Evolutionary conservation across 2,888 invertebrate genomes (phyloP).

Genomic region (Pseudococcus viburni): DNA sequence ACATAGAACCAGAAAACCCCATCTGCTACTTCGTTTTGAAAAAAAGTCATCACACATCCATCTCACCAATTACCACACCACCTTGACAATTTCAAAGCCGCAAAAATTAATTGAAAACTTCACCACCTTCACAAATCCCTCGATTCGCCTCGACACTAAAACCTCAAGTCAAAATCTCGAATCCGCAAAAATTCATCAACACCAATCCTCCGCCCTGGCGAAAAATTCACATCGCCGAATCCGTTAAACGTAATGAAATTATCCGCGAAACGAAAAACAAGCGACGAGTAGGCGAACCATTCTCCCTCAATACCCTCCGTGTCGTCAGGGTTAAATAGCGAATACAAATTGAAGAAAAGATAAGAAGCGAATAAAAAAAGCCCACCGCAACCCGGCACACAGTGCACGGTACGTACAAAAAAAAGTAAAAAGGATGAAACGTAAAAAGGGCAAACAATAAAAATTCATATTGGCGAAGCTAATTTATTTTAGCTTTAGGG

Average conservation of each 20-base stretch:
- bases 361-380: slow-evolving; percentile 44
- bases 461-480: slow-evolving; percentile 69
- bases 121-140: background rate
- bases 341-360: slow-evolving; percentile 66
- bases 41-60: background rate
- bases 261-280: slow-evolving; percentile 58
- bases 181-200: slow-evolving; percentile 27
- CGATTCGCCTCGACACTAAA: background rate
- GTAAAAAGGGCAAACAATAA: slow-evolving; percentile 68
- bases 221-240: slow-evolving; percentile 1
- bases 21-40: no score
- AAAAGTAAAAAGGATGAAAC: slow-evolving; percentile 65
- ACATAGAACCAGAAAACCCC: background rate
- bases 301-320: slow-evolving; percentile 36
- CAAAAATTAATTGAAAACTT: slow-evolving; percentile 25
- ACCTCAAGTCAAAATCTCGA: slow-evolving; percentile 12
- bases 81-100: background rate
- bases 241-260: slow-evolving; percentile 58
- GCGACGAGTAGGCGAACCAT: background rate
- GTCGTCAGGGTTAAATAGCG: slow-evolving; percentile 53
- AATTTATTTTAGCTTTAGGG: slow-evolving; percentile 69
- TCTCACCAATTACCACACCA: background rate
- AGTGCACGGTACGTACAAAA: slow-evolving; percentile 35
- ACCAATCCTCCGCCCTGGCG: background rate
- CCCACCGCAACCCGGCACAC: background rate